Conservation (phyloP, 2,888 invertebrate genomes). For the Scelioninae gen. 2 region DNA sequence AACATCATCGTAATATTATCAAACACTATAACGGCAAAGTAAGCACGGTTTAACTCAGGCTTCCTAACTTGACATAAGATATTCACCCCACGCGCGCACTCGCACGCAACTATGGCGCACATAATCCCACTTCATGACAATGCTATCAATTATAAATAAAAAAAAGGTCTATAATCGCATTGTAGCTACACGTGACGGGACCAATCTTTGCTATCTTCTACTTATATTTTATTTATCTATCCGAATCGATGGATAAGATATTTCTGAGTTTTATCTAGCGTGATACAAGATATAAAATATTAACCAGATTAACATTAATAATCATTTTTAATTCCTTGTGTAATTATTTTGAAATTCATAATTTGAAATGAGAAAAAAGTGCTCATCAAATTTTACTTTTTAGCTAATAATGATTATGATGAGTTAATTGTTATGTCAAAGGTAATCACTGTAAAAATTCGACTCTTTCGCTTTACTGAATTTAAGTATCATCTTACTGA, state of each 20-base stretch:
- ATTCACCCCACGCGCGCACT: slow-evolving; percentile 52
- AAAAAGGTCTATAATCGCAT: slow-evolving; percentile 51
- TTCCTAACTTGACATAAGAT: slow-evolving; percentile 57
- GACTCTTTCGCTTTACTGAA: too few relatives aligned
- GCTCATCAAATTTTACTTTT: too few relatives aligned
- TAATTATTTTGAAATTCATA: too few relatives aligned
- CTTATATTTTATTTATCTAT: not conserved
- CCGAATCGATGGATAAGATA: not conserved
- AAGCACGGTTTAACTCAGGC: slow-evolving; percentile 55
- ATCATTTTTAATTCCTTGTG: too few relatives aligned
- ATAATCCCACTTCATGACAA: slow-evolving; percentile 51
- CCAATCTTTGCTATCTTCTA: slow-evolving; percentile 30
- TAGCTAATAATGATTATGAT: too few relatives aligned
- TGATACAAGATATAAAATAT: too few relatives aligned
- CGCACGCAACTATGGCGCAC: slow-evolving; percentile 46
- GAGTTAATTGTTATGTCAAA: too few relatives aligned
- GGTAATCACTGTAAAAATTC: too few relatives aligned
- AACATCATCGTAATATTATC: slow-evolving; percentile 57
- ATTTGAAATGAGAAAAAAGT: too few relatives aligned
- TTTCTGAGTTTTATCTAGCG: too few relatives aligned
- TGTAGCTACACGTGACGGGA: slow-evolving; percentile 23
- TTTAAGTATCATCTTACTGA: too few relatives aligned
- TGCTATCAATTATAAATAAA: slow-evolving; percentile 56
- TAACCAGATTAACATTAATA: too few relatives aligned
- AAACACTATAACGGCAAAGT: slow-evolving; percentile 55